phyloP scores from a whole-genome alignment of 2,888 invertebrate species.

The Allophyes oxyacanthae region DNA sequence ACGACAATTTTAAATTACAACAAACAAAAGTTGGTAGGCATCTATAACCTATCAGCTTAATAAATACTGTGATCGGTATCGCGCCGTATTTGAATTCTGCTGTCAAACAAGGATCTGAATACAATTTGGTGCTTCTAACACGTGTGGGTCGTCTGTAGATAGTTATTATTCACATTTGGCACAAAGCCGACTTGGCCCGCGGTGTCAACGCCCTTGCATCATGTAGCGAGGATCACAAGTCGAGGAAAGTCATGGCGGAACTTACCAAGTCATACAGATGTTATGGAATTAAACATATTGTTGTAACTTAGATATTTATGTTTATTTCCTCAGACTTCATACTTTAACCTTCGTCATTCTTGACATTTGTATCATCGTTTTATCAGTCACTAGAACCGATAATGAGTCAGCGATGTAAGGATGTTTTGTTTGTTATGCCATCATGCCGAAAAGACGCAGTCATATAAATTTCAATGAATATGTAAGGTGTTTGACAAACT shows the following conservation, averaged over 20 bases:
- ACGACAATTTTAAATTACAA: slow-evolving; percentile 11
- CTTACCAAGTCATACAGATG: slow-evolving; percentile 2
- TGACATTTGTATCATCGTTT: slow-evolving; percentile 35
- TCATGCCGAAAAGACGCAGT: slow-evolving; percentile 36
- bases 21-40: no score
- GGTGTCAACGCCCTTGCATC: slow-evolving; percentile 72
- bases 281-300: neutral
- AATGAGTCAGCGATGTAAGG: slow-evolving; percentile 42
- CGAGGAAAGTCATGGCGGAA: slow-evolving; percentile 21
- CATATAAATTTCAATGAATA: slow-evolving; percentile 45
- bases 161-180: slow-evolving; percentile 85
- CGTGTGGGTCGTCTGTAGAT: slow-evolving; percentile 72
- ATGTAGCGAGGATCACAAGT: slow-evolving; percentile 61
- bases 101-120: slow-evolving; percentile 77
- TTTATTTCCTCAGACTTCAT: neutral
- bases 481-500: slow-evolving; percentile 17
- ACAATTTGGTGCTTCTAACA: slow-evolving; percentile 65
- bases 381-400: slow-evolving; percentile 22
- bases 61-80: slow-evolving; percentile 52
- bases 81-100: slow-evolving; percentile 71
- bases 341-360: slow-evolving; percentile 39
- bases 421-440: slow-evolving; percentile 34
- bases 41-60: slow-evolving; percentile 11
- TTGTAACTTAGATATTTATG: neutral
- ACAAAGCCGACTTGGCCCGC: slow-evolving; percentile 67